Evolutionary conservation across 2,797 vertebrate species (phyloP), one percentile per base, ranked within the genome.

Genomic region (Sebastes hubbsi): DNA sequence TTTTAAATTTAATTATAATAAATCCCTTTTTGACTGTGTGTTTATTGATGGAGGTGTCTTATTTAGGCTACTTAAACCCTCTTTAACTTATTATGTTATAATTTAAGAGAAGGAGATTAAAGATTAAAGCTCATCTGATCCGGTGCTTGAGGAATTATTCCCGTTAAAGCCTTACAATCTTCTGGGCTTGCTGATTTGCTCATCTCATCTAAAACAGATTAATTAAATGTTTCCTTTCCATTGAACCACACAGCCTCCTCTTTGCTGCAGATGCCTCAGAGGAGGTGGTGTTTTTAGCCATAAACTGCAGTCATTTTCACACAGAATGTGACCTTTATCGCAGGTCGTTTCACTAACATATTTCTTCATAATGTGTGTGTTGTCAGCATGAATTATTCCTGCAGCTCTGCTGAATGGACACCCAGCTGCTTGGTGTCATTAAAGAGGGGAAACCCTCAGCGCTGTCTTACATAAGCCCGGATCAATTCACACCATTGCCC

Each of bases 401-500:
- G 77, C 65, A 64, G 78, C 72, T 30, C 29, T 34, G 27, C 65
- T 80, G 29, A 81, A 69, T 25, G 46, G 55, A 80, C 18, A 30
- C 56, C 66, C 69, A 42, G 69, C 70, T 72, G 81, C 59, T 72
- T 22, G 7, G 14, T 14, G 46, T 81, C 67, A 86, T 88, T 72
- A 78, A 72, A 63, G 49, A 49, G 54, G 38, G 76, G 72, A 72
- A 85, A 75, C 78, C 71, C 58, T 77, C 55, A 42, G 29, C 2
- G 4, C 42, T 65, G 27, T 65, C 55, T 75, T 58, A 70, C 62
- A 82, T 72, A 58, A 72, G 30, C 67, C 69, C 67, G 27, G 30
- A 70, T 81, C 25, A 55, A n/a, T 83, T 74, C 61, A 24, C 52
- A 62, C 58, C 10, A 22, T 24, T 58, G 20, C 66, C 56, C 59